These are phyloP conservation scores for Cotesia typhae DNA, from an alignment of 1,140 invertebrate genomes.

Conservation along the genomic window DNA sequence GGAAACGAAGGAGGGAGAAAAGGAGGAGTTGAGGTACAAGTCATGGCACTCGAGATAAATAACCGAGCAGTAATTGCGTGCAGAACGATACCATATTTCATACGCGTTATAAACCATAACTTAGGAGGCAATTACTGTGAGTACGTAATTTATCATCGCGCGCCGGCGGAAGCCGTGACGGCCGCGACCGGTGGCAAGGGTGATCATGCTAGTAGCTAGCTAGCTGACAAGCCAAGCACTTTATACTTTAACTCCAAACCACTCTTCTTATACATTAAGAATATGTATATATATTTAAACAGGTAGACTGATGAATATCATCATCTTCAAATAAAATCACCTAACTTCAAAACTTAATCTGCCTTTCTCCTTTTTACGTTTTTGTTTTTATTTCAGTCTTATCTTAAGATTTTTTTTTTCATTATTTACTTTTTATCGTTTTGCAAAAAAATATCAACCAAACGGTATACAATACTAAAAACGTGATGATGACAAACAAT, in stretches of 20 bases:
- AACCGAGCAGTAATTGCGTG: slow-evolving; percentile 68
- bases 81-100: slow-evolving; percentile 70
- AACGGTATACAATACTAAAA: too few relatives aligned
- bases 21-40: slow-evolving; percentile 30
- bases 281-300: too few relatives aligned
- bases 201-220: slow-evolving; percentile 28
- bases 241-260: slow-evolving; percentile 7
- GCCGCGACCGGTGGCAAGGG: slow-evolving; percentile 42
- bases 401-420: too few relatives aligned
- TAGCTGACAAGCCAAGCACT: slow-evolving; percentile 14
- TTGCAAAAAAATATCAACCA: too few relatives aligned
- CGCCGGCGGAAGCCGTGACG: slow-evolving; percentile 47
- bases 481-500: too few relatives aligned
- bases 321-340: too few relatives aligned
- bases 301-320: too few relatives aligned
- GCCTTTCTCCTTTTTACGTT: too few relatives aligned
- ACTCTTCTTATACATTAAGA: slow-evolving; percentile 31
- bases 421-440: too few relatives aligned
- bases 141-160: slow-evolving; percentile 68
- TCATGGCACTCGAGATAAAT: slow-evolving; percentile 64
- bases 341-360: too few relatives aligned
- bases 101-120: slow-evolving; percentile 68
- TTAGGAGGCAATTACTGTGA: slow-evolving; percentile 70
- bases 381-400: too few relatives aligned
- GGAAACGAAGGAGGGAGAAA: too few relatives aligned